These are phyloP conservation scores for Miniopterus natalensis DNA, from an alignment of 2,113 vertebrate genomes.

Conservation along the genomic window DNA sequence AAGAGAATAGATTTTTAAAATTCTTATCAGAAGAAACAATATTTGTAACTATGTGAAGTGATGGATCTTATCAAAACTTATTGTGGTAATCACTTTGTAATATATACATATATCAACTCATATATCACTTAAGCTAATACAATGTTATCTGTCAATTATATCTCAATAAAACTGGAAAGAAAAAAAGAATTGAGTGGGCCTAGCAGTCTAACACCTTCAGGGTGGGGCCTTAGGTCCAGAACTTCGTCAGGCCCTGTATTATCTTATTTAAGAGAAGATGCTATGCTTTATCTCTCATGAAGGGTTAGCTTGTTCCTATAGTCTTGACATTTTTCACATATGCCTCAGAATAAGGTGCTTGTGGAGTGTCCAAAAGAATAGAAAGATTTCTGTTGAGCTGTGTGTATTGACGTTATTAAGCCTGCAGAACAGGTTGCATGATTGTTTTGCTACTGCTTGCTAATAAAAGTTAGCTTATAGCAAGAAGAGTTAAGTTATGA, in stretches of 20 bases:
- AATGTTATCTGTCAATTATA: background rate
- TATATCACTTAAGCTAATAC: background rate
- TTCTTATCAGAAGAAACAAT: background rate
- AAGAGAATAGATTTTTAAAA: constrained; percentile 26
- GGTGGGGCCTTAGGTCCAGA: background rate
- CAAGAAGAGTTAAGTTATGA: background rate
- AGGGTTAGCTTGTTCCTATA: background rate
- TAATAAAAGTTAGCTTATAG: constrained; percentile 4
- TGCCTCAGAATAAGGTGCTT: background rate
- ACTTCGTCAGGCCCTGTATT: background rate
- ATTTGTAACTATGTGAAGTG: background rate
- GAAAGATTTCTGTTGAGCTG: background rate
- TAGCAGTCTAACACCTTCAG: background rate
- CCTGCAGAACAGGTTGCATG: background rate
- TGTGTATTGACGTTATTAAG: background rate
- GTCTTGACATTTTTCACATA: background rate
- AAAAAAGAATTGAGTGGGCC: background rate
- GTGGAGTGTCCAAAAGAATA: background rate
- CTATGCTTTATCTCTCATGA: background rate
- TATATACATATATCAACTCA: background rate
- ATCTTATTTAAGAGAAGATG: background rate
- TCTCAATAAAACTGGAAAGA: constrained; percentile 10
- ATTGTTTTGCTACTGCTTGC: background rate
- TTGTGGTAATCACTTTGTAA: background rate
- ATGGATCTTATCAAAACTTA: constrained; percentile 6